phyloP scores from a whole-genome alignment of 2,797 vertebrate species.

The Notolabrus celidotus region DNA sequence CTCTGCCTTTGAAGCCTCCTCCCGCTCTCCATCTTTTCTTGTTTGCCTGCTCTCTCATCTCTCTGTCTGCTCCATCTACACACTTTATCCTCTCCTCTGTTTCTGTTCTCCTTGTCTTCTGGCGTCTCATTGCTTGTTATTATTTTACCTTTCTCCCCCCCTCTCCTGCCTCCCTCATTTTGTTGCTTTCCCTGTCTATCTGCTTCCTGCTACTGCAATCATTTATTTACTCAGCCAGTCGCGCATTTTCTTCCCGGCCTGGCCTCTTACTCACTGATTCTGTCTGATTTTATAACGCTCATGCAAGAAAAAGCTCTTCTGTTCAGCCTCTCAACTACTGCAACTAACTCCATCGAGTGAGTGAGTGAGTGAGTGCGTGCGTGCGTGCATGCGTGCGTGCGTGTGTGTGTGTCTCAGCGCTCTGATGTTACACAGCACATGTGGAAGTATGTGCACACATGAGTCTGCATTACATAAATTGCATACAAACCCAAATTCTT shows the following conservation, averaged over 20 bases:
- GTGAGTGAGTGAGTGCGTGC: no score
- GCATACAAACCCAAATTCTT: slow-evolving; percentile 22
- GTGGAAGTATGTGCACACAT: slow-evolving; percentile 18
- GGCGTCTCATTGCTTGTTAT: slow-evolving; percentile 35
- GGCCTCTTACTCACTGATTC: slow-evolving; percentile 71
- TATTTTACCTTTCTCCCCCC: slow-evolving; percentile 38
- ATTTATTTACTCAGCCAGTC: slow-evolving; percentile 74
- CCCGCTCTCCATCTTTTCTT: slow-evolving; percentile 51
- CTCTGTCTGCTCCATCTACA: slow-evolving; percentile 6
- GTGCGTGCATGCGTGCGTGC: neutral
- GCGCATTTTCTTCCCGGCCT: slow-evolving; percentile 46
- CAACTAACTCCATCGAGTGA: slow-evolving; percentile 36
- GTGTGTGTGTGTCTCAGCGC: slow-evolving; percentile 38
- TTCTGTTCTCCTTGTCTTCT: slow-evolving; percentile 3
- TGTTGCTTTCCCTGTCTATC: slow-evolving; percentile 38
- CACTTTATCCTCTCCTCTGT: neutral
- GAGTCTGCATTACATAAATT: slow-evolving; percentile 49
- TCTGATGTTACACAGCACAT: slow-evolving; percentile 21
- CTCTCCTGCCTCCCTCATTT: slow-evolving; percentile 37
- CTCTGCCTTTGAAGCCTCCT: slow-evolving; percentile 66
- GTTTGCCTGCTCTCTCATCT: slow-evolving; percentile 30
- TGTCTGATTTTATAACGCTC: slow-evolving; percentile 72
- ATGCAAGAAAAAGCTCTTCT: slow-evolving; percentile 41
- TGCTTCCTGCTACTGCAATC: slow-evolving; percentile 68
- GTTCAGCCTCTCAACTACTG: slow-evolving; percentile 34